A percentile compares a stretch with the other conserved stretches of the same genome.
phyloP scores from a whole-genome alignment of 2,888 invertebrate genomes.

The Dicyrtoma fusca region DNA sequence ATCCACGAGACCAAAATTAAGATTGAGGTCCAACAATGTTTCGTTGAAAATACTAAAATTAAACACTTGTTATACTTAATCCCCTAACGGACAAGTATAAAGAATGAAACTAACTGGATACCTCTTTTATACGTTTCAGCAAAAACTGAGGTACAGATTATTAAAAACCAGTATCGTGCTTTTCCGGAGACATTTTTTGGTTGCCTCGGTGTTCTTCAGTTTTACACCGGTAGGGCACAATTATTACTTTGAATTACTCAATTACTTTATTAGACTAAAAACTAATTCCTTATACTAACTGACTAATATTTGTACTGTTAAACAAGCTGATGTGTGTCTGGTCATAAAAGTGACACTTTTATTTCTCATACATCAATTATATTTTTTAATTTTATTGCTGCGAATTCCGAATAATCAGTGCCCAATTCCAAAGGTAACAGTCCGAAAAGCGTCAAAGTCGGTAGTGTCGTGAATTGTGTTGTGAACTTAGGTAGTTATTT shows the following conservation, averaged over 20 bases:
- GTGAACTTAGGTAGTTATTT: too few species aligned
- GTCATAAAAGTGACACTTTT: neutral
- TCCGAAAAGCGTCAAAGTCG: too few species aligned
- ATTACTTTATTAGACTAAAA: constrained; percentile 31
- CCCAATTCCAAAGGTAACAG: constrained; percentile 52
- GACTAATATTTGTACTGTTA: neutral
- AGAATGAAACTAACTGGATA: neutral
- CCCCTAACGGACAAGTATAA: too few species aligned
- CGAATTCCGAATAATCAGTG: constrained; percentile 34
- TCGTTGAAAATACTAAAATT: too few species aligned
- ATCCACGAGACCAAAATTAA: too few species aligned
- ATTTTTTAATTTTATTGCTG: constrained; percentile 31
- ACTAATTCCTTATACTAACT: neutral
- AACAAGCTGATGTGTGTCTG: neutral
- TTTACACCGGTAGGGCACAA: constrained; percentile 69
- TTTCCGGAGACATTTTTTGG: constrained; percentile 88
- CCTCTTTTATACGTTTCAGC: constrained; percentile 63
- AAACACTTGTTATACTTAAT: constrained; percentile 9
- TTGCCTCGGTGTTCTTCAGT: constrained; percentile 88
- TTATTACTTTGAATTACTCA: constrained; percentile 43
- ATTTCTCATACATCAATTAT: constrained; percentile 16
- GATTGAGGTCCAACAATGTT: too few species aligned
- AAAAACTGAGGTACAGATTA: constrained; percentile 82
- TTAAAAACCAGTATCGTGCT: constrained; percentile 87
- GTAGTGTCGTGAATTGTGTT: too few species aligned